These are phyloP conservation scores for Anomalospiza imberbis DNA, from an alignment of 2,797 vertebrate genomes.

Conservation along the genomic window DNA sequence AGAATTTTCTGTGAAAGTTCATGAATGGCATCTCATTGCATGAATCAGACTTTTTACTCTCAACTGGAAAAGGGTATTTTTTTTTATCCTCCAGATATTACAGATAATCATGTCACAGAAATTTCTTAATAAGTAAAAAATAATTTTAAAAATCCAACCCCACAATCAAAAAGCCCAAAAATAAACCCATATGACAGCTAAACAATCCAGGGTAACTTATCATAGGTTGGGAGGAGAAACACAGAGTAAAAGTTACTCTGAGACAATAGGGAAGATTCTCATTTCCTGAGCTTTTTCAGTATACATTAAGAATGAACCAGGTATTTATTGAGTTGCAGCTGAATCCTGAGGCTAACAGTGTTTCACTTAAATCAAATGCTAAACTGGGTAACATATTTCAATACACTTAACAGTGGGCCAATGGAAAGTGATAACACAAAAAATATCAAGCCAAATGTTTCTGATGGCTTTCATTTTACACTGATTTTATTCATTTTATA, in stretches of 20 bases:
- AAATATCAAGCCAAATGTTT: background rate
- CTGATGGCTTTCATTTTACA: background rate
- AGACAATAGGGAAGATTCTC: background rate
- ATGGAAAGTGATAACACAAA: background rate
- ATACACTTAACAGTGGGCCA: background rate
- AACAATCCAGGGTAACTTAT: background rate
- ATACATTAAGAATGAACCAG: background rate
- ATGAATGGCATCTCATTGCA: background rate
- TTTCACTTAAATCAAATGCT: background rate
- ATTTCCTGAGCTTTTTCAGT: background rate
- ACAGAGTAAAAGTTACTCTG: background rate
- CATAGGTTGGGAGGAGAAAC: background rate
- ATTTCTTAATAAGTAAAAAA: background rate
- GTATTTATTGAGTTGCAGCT: background rate
- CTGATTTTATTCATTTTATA: background rate
- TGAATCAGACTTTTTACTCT: background rate
- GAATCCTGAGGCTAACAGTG: background rate
- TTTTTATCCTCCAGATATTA: background rate
- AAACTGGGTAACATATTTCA: background rate
- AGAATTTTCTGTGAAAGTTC: background rate
- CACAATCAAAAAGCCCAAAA: background rate
- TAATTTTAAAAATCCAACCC: fast-evolving
- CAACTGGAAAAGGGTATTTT: background rate
- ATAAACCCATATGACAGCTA: background rate
- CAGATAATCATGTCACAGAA: background rate